phyloP scores from a whole-genome alignment of 2,888 invertebrate species.

The Drosophila cognata region DNA sequence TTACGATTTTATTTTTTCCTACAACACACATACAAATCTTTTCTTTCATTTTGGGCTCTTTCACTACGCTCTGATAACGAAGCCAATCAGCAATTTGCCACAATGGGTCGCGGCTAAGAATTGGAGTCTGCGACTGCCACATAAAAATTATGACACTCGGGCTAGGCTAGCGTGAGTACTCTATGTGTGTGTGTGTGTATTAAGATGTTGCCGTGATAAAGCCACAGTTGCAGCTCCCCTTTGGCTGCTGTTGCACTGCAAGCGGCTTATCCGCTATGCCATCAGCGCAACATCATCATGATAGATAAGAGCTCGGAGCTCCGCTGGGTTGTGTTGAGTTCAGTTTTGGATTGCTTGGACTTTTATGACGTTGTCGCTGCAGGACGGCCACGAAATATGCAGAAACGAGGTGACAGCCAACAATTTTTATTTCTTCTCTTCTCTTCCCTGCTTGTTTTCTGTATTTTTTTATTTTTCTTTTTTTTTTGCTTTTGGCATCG shows the following conservation, averaged over 20 bases:
- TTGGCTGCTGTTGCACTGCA: constrained; percentile 7
- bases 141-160: constrained; percentile 79
- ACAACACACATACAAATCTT: constrained; percentile 6
- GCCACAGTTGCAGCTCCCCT: constrained; percentile 20
- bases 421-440: constrained; percentile 55
- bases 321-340: constrained; percentile 23
- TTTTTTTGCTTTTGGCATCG: constrained; percentile 22
- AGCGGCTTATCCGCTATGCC: constrained; percentile 66
- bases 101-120: constrained; percentile 19
- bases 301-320: constrained; percentile 65
- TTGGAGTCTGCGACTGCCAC: constrained; percentile 20
- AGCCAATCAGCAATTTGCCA: constrained; percentile 58
- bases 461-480: background rate
- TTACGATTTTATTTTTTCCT: constrained; percentile 22
- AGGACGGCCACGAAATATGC: constrained; percentile 62
- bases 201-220: constrained; percentile 57
- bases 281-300: constrained; percentile 76
- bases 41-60: constrained; percentile 18
- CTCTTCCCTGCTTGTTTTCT: background rate
- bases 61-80: constrained; percentile 58
- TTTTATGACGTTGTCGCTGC: constrained; percentile 60
- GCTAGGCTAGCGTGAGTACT: constrained; percentile 26
- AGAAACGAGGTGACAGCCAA: constrained; percentile 71
- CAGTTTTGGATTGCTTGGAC: constrained; percentile 35
- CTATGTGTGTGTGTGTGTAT: constrained; percentile 19